These are phyloP conservation scores for Flabesymbios commensalis DNA, from an alignment of 2,888 invertebrate species.

Conservation along the genomic window DNA sequence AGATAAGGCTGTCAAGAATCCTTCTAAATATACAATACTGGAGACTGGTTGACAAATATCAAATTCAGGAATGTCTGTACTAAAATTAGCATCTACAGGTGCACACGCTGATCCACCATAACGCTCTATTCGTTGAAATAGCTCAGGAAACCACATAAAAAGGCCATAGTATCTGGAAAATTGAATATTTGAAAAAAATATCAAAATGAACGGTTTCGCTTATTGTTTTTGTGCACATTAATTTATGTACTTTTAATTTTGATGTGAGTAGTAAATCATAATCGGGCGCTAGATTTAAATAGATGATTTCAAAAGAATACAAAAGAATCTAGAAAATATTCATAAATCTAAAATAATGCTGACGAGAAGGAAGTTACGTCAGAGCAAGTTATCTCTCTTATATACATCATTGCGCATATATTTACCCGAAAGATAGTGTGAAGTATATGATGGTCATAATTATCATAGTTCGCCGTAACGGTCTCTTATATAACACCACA, in stretches of 20 bases:
- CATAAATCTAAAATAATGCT: too few relatives aligned
- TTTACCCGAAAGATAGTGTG: conserved; percentile 4
- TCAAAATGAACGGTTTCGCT: too few relatives aligned
- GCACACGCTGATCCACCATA: conserved; percentile 52
- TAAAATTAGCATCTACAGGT: conserved; percentile 1
- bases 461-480: neutral
- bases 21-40: conserved; percentile 46
- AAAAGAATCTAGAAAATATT: too few relatives aligned
- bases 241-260: too few relatives aligned
- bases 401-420: too few relatives aligned
- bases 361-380: too few relatives aligned
- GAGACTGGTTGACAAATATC: neutral
- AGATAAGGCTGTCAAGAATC: conserved; percentile 56
- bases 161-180: conserved; percentile 81
- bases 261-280: too few relatives aligned
- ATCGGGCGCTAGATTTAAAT: too few relatives aligned
- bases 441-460: conserved; percentile 1
- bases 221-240: too few relatives aligned
- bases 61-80: neutral
- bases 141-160: conserved; percentile 79
- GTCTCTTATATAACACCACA: neutral
- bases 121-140: conserved; percentile 62
- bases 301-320: too few relatives aligned
- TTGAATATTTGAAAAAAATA: too few relatives aligned
- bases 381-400: too few relatives aligned